Base-by-base conservation (phyloP, 2,797 vertebrate genomes). In the Masticophis lateralis region DNA sequence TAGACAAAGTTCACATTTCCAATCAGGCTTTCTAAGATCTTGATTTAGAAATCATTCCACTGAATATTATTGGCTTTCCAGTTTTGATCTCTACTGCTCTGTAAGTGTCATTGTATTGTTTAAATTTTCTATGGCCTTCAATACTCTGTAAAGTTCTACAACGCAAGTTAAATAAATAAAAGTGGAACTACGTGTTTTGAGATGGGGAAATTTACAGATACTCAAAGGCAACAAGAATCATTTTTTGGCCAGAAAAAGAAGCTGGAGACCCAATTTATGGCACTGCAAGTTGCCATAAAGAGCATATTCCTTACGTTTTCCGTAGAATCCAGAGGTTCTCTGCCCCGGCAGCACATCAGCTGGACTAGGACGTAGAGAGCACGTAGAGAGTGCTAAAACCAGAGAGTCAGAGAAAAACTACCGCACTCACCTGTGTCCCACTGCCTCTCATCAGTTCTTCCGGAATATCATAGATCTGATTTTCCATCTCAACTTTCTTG, bases 401-500 rank as follows among this genome's bases (percentile, higher is more conserved):
- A 6, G 32, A 8, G 11, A 2, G 11, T 2, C 4, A n/a, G 2
- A n/a, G 61, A 57, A 0, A 22, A 47, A 4, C 12, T 9, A 0
- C 16, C 87, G 5, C 2, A 28, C 97, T 93, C 94, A 99, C 99
- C 98, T 99, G 98, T 28, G 97, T 95, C 5, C 99, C 99, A 0
- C 97, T 98, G 96, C 99, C 98, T 20, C 98, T 97, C 99, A 99
- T 99, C 25, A 99, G 95, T 74, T 98, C 97, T 94, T 99, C 99
- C 0, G 99, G 98, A 96, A 99, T 99, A 94, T 97, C 98, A 0
- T 99, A 99, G 96, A 99, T 99, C 97, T 99, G 98, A 94, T 98
- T 98, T 97, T 99, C 98, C 98, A 99, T 99, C 95, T 99, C 98
- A 3, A 99, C 99, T 87, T 98, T 98, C 97, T 98, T 98, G 95